Base-by-base conservation (phyloP, 1,140 invertebrate species). In the Caenorhabditis tropicalis region DNA sequence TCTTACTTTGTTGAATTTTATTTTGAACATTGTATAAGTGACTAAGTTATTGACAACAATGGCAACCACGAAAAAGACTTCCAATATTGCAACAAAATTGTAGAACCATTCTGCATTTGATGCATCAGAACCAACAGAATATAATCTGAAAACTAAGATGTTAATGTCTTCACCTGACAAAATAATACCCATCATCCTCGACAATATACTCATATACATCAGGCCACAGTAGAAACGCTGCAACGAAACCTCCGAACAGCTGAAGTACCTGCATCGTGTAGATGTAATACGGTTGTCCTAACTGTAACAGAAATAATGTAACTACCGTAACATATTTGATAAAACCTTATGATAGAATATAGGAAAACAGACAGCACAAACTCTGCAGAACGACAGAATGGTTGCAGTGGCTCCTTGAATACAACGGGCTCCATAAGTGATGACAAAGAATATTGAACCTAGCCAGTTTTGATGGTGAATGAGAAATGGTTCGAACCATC, bases 361-460 rank as follows among this genome's bases (percentile, higher is more conserved):
- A 1, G 65, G 65, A 15, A 74, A 74, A 19, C 65, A 74, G 24
- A 74, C 65, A 10, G 65, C 65, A 24, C 65, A 74, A 74, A 74
- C 65, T 43, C 65, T 74, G 24, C 65, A 74, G 36, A 74, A 74
- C 10, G 65, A 74, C n/a, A 74, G 12, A 74, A 74, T 74, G 15
- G 65, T 31, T 24, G 65, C 65, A 39, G 65, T 74, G 36, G 65
- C 65, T 21, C 65, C 65, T 74, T 74, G 65, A 24, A 74, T 74
- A 43, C 65, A 74, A 24, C 65, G 33, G 0, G 19, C 65, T 43
- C 65, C 65, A n/a, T 74, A 74, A 21, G 65, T 74, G n/a, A 74
- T 24, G 2, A 43, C 36, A 43, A 43, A 27, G 15, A 74, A 74
- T 7, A 43, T 46, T 39, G 65, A 39, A n/a, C 65, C 65, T 15